Conservation (phyloP, 2,888 invertebrate species). For the Lasioglossum calceatum region DNA sequence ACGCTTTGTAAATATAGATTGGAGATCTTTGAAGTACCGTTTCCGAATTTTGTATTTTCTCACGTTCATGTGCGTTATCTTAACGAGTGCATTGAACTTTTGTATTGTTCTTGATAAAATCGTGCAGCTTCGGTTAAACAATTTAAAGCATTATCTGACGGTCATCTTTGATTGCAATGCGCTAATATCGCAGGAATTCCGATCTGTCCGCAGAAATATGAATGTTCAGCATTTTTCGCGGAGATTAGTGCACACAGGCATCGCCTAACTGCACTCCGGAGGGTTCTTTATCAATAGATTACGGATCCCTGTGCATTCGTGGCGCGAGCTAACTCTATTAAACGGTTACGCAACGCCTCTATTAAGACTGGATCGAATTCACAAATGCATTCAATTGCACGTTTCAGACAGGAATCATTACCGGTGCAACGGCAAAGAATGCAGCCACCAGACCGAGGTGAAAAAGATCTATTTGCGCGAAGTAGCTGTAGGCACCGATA, state of each 20-base stretch:
- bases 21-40: too few relatives aligned
- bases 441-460: constrained; percentile 70
- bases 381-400: background rate
- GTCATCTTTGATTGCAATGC: background rate
- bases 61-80: background rate
- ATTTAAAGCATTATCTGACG: background rate
- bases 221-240: background rate
- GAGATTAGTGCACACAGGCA: background rate
- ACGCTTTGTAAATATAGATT: too few relatives aligned
- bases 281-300: background rate
- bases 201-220: background rate
- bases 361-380: background rate
- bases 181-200: background rate
- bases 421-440: constrained; percentile 61
- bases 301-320: background rate
- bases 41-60: background rate
- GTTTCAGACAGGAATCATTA: constrained; percentile 61
- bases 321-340: background rate
- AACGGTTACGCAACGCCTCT: background rate
- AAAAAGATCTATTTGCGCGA: constrained; percentile 81
- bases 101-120: background rate
- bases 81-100: background rate
- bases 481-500: constrained; percentile 82
- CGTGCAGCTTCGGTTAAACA: background rate
- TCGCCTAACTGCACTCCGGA: background rate